A percentile compares a stretch with the other conserved stretches of the same genome.
These are phyloP conservation scores for Trichosurus vulpecula DNA, from an alignment of 2,797 vertebrate genomes.

Conservation along the genomic window DNA sequence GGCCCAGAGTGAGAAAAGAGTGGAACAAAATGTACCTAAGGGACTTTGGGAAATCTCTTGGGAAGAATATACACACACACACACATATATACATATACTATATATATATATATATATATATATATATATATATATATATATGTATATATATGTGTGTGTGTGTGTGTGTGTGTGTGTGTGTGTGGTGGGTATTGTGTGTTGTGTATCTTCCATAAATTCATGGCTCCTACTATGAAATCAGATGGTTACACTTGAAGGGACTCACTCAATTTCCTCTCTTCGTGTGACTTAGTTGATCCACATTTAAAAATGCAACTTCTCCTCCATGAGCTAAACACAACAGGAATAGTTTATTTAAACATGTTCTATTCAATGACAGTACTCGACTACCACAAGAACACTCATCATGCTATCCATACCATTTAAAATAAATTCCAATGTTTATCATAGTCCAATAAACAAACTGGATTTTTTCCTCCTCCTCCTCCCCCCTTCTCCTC, in stretches of 20 bases:
- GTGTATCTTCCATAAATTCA: neutral
- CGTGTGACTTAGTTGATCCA: conserved; percentile 62
- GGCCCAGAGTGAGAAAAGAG: neutral
- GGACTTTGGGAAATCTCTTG: conserved; percentile 33
- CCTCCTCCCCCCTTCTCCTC: fast-evolving
- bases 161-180: no score
- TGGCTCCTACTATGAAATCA: neutral
- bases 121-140: no score
- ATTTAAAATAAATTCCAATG: conserved; percentile 71
- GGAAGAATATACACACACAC: conserved; percentile 30
- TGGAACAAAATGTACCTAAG: neutral
- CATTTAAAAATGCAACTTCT: conserved; percentile 71
- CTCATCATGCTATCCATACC: conserved; percentile 65
- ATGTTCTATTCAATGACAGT: conserved; percentile 51
- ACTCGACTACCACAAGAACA: conserved; percentile 62
- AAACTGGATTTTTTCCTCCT: neutral
- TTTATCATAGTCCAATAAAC: conserved; percentile 67
- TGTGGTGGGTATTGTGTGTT: no score
- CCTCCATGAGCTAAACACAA: conserved; percentile 58
- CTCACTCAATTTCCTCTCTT: neutral
- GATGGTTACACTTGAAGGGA: neutral
- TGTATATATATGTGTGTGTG: no score
- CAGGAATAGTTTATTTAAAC: conserved; percentile 77
- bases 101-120: no score
- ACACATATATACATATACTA: no score